Evolutionary conservation across 2,888 invertebrate species (phyloP).

Genomic region (Drosophila fulvimacula): DNA sequence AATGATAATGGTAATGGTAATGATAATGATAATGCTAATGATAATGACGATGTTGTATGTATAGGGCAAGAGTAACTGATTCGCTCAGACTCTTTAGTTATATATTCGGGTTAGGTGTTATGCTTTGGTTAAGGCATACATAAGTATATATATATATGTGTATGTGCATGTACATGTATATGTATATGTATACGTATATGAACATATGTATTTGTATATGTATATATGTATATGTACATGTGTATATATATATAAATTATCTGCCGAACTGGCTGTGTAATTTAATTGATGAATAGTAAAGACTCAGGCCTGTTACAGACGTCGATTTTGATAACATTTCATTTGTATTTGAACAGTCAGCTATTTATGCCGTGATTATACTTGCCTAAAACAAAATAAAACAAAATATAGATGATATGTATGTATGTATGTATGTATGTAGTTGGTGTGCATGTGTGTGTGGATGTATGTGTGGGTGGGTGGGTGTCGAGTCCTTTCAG

Average conservation of each 20-base stretch:
- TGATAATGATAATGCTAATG: slow-evolving; percentile 16
- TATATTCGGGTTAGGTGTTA: slow-evolving; percentile 35
- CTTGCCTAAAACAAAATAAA: slow-evolving; percentile 39
- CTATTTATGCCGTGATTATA: slow-evolving; percentile 61
- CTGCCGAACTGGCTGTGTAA: slow-evolving; percentile 63
- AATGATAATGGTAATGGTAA: slow-evolving; percentile 26
- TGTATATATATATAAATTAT: slow-evolving; percentile 46
- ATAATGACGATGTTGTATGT: slow-evolving; percentile 40
- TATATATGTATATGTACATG: neutral
- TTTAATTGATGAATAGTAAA: slow-evolving; percentile 60
- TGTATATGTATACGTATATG: neutral
- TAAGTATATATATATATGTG: slow-evolving; percentile 9
- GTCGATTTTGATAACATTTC: slow-evolving; percentile 40
- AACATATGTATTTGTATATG: slow-evolving; percentile 1
- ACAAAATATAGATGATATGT: slow-evolving; percentile 7
- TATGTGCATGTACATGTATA: slow-evolving; percentile 3
- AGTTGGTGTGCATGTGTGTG: slow-evolving; percentile 8
- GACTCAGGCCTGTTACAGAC: slow-evolving; percentile 56
- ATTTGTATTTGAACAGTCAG: slow-evolving; percentile 42
- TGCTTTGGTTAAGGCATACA: slow-evolving; percentile 36
- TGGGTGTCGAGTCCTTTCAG: slow-evolving; percentile 43
- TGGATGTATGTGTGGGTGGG: slow-evolving; percentile 19
- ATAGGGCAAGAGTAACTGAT: slow-evolving; percentile 34
- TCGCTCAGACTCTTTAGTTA: slow-evolving; percentile 30
- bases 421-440: slow-evolving; percentile 28